Conservation (phyloP, 2,113 vertebrate genomes). For the Eidolon helvum region DNA sequence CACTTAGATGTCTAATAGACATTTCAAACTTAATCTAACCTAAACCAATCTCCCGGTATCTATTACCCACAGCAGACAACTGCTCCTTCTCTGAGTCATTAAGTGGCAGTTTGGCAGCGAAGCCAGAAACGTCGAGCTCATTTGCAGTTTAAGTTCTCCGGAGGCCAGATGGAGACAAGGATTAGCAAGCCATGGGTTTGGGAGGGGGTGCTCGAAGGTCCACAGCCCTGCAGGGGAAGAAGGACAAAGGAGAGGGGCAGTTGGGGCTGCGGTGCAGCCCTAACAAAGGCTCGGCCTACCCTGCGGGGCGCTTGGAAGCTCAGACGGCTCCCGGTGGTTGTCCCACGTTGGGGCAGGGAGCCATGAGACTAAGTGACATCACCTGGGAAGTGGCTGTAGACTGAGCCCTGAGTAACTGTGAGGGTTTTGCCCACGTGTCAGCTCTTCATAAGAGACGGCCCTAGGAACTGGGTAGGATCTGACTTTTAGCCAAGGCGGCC, state of each 20-base stretch:
- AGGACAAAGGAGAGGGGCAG: not conserved
- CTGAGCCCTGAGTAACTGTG: not conserved
- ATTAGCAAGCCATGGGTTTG: not conserved
- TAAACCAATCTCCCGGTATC: not conserved
- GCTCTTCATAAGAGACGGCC: not conserved
- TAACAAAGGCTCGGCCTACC: not conserved
- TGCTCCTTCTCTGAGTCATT: not conserved
- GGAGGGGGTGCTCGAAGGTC: not conserved
- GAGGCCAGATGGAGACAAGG: not conserved
- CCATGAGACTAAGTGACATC: not conserved
- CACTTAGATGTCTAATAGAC: not conserved
- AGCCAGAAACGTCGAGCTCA: not conserved
- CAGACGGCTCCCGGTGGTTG: not conserved
- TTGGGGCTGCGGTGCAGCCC: not conserved
- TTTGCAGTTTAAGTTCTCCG: not conserved
- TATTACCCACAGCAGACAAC: not conserved
- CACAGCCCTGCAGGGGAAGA: not conserved
- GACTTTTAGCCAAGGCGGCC: not conserved
- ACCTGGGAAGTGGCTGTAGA: not conserved
- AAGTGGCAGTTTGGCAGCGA: not conserved
- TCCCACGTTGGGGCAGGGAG: not conserved
- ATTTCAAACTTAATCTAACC: not conserved
- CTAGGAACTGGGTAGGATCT: not conserved
- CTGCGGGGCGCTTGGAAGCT: not conserved
- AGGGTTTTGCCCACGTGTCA: not conserved